Base-by-base conservation (phyloP, 2,113 vertebrate species). In the Centrocercus urophasianus region DNA sequence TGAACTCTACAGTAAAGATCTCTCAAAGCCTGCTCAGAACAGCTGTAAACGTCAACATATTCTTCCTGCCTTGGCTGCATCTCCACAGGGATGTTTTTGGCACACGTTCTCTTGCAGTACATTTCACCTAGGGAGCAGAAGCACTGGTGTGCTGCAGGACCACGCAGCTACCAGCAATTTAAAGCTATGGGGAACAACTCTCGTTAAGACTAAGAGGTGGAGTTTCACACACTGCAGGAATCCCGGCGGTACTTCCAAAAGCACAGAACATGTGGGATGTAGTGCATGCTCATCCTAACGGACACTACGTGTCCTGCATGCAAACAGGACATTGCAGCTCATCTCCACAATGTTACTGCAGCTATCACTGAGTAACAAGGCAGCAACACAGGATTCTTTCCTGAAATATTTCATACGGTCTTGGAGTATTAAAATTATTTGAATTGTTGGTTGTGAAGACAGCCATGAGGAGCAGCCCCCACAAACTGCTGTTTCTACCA, bases 181-280 rank as follows among this genome's bases (percentile, higher is more conserved):
- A 78, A 81, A 76, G 83, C 61, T 75, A 75, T 50, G 70, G 91
- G 38, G 78, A 89, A 83, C 52, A 89, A n/a, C 71, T 74, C 83
- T 48, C 40, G 28, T 77, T 75, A 59, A 1, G 15, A 45, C 60
- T 66, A 20, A 82, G 72, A 81, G 81, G 56, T 71, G 63, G 18
- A 66, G 42, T 56, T 56, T 91, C 28, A 40, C 48, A 61, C 1
- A 1, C 81, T 52, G 64, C 84, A 67, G 90, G 84, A 83, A 77
- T 43, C 56, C 56, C 40, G 21, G 32, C 25, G 48, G 14, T 54
- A 7, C 32, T 83, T 74, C 78, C 66, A 63, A 50, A 73, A 66
- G 40, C 74, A 87, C 61, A 75, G 65, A 60, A 59, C 50, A 48
- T 42, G 86, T 45, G 50, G 74, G 71, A 64, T 45, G 48, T 34